Evolutionary conservation across 2,888 invertebrate genomes (phyloP).

Genomic region (Pseudoips prasinana): DNA sequence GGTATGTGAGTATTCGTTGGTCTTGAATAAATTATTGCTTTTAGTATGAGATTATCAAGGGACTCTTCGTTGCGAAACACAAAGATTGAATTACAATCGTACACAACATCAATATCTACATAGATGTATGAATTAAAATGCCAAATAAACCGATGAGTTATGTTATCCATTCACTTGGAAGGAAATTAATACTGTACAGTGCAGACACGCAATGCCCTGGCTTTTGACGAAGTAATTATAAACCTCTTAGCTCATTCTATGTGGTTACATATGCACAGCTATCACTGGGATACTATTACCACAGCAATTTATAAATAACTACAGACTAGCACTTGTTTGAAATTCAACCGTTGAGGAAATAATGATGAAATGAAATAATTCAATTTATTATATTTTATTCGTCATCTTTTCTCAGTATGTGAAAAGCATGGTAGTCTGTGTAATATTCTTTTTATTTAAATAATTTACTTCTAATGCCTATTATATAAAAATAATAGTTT

Average conservation of each 20-base stretch:
- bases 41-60: conserved; percentile 35
- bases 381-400: no score
- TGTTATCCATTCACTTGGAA: conserved; percentile 21
- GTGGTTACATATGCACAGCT: background rate
- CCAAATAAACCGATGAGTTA: conserved; percentile 29
- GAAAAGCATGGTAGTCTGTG: no score
- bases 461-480: no score
- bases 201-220: conserved; percentile 21
- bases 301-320: no score
- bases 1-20: conserved; percentile 33
- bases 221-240: conserved; percentile 24
- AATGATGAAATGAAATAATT: no score
- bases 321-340: no score
- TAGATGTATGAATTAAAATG: conserved; percentile 30
- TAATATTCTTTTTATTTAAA: no score
- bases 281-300: no score
- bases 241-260: conserved; percentile 6
- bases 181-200: conserved; percentile 22
- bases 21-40: conserved; percentile 36
- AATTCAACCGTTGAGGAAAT: no score
- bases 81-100: conserved; percentile 37
- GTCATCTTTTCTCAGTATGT: no score
- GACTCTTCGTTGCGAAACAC: conserved; percentile 28
- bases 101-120: conserved; percentile 24
- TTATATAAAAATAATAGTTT: no score